Percentiles rank a stretch among this genome's conserved stretches.
These are phyloP conservation scores for Macropus fuliginosus DNA, from an alignment of 2,797 vertebrate species.

Conservation along the genomic window DNA sequence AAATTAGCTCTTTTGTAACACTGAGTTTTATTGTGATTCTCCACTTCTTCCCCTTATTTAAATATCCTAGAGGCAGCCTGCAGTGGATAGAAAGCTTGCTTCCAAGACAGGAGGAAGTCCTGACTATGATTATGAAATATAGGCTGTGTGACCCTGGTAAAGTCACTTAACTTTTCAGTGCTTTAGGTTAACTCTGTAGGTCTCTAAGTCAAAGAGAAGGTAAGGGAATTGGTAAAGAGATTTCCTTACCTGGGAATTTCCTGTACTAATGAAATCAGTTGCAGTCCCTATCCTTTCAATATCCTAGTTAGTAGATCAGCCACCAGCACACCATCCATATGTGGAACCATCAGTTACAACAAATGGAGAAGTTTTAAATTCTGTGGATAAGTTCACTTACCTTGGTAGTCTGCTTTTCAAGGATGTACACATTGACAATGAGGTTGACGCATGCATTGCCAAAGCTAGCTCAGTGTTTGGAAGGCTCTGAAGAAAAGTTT, in stretches of 20 bases:
- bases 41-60: neutral
- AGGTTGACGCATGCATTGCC: too few relatives aligned
- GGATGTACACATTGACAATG: too few relatives aligned
- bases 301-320: neutral
- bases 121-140: neutral
- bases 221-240: neutral
- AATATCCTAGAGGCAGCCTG: neutral
- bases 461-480: too few relatives aligned
- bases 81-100: neutral
- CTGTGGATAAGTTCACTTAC: too few relatives aligned
- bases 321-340: too few relatives aligned
- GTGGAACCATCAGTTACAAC: too few relatives aligned
- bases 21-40: neutral
- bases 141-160: neutral
- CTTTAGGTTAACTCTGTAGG: neutral
- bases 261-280: neutral
- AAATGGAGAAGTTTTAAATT: too few relatives aligned
- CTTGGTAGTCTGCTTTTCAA: too few relatives aligned
- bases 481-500: too few relatives aligned
- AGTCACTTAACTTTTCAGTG: neutral
- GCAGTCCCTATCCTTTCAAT: neutral
- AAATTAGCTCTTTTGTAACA: neutral
- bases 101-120: neutral
- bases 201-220: neutral
- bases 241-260: neutral